These are phyloP conservation scores for Haliclystus octoradiatus DNA, from an alignment of 30 jellyfish, hydroid and myxozoan species.

Conservation along the genomic window DNA sequence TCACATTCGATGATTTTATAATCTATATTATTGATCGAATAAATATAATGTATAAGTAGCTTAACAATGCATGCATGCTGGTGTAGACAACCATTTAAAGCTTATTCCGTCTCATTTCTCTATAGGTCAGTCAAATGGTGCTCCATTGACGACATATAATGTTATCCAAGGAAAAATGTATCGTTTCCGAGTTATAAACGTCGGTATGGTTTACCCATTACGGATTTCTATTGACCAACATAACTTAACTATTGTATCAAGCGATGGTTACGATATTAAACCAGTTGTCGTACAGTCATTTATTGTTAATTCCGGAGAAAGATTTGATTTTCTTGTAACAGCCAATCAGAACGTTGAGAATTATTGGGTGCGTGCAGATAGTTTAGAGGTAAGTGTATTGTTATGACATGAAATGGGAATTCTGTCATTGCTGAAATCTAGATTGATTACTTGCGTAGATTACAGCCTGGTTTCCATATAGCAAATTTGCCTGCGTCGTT, in stretches of 20 bases:
- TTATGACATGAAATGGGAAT: too few relatives aligned
- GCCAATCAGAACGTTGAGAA: constrained; percentile 61
- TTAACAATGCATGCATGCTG: too few relatives aligned
- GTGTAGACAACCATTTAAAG: too few relatives aligned
- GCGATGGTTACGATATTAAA: constrained; percentile 76
- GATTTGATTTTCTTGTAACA: constrained; percentile 67
- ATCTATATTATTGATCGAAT: too few relatives aligned
- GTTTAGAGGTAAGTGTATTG: constrained; percentile 91
- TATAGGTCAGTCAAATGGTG: constrained; percentile 39
- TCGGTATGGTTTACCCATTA: constrained; percentile 69
- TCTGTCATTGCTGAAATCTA: too few relatives aligned
- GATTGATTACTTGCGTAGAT: too few relatives aligned
- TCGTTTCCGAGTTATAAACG: constrained; percentile 78
- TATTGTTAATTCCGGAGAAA: constrained; percentile 73
- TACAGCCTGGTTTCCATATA: too few relatives aligned
- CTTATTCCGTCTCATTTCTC: too few relatives aligned
- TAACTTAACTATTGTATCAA: constrained; percentile 38
- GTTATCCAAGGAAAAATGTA: constrained; percentile 55
- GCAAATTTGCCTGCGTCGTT: too few relatives aligned
- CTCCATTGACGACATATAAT: constrained; percentile 64
- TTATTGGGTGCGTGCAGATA: constrained; percentile 78
- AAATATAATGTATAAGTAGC: too few relatives aligned
- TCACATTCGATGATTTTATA: too few relatives aligned
- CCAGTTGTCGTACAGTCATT: constrained; percentile 53
- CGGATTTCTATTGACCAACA: constrained; percentile 86